Conservation (phyloP, 2,113 vertebrate genomes). For the Sinocyclocheilus grahami region DNA sequence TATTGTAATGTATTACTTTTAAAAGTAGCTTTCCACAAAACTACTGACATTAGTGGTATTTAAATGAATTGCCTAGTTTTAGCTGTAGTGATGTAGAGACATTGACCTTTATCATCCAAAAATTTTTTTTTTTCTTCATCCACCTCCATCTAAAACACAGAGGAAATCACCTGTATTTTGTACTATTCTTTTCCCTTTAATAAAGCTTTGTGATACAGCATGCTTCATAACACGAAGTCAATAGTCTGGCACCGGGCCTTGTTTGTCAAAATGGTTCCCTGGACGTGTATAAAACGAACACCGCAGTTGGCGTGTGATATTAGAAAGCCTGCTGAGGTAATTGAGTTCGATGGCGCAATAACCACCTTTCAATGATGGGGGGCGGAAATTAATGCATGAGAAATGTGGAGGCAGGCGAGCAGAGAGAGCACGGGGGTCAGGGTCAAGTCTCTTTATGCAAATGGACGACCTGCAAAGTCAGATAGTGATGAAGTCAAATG, state of each 20-base stretch:
- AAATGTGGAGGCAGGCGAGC: neutral
- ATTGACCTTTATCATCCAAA: constrained; percentile 30
- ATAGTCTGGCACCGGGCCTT: constrained; percentile 12
- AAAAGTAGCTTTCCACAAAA: neutral
- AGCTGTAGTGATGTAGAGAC: neutral
- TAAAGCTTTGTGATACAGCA: constrained; percentile 9
- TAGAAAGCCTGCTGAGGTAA: constrained; percentile 37
- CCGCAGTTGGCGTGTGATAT: neutral
- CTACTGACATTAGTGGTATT: neutral
- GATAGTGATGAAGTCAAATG: constrained; percentile 34
- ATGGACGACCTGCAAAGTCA: constrained; percentile 32
- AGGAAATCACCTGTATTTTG: constrained; percentile 16
- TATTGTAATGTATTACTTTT: neutral
- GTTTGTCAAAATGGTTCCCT: constrained; percentile 25
- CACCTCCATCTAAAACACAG: neutral
- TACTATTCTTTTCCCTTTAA: constrained; percentile 4
- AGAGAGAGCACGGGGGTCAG: neutral
- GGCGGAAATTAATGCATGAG: neutral
- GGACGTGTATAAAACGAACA: constrained; percentile 32
- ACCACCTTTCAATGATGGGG: constrained; percentile 27
- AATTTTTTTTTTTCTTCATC: neutral
- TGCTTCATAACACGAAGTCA: constrained; percentile 38
- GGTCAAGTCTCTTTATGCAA: constrained; percentile 43
- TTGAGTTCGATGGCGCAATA: constrained; percentile 43
- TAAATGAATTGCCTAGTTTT: neutral